phyloP scores from a whole-genome alignment of 1,140 invertebrate species.

The Mycetomoellerius zeteki region DNA sequence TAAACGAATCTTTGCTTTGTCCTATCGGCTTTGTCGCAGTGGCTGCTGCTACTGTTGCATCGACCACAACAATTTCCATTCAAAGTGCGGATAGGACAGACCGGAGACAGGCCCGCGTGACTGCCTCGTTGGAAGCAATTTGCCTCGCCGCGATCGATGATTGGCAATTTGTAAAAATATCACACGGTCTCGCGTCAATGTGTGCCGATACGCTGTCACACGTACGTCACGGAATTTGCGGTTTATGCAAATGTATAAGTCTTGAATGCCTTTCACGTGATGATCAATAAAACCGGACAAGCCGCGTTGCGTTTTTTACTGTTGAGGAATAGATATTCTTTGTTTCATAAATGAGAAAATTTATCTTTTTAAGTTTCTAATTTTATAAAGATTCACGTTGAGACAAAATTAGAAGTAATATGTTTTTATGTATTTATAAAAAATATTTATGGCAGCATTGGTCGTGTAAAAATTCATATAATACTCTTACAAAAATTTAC shows the following conservation, averaged over 20 bases:
- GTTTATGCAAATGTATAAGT: constrained; percentile 64
- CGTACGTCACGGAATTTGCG: constrained; percentile 68
- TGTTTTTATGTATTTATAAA: neutral
- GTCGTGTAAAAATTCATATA: neutral
- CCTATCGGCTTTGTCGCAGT: neutral
- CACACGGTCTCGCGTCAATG: constrained; percentile 68
- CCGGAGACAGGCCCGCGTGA: constrained; percentile 33
- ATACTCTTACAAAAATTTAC: constrained; percentile 1
- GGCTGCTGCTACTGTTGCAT: neutral
- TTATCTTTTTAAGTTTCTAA: neutral
- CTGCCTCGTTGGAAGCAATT: constrained; percentile 76
- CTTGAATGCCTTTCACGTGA: constrained; percentile 9
- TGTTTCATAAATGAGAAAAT: neutral
- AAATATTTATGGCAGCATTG: neutral
- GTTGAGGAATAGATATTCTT: neutral
- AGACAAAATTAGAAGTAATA: neutral
- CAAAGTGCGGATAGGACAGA: constrained; percentile 64
- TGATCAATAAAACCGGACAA: constrained; percentile 21
- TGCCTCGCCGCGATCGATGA: constrained; percentile 77
- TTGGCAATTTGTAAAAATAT: constrained; percentile 84
- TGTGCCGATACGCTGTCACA: constrained; percentile 62
- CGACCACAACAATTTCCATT: constrained; percentile 57
- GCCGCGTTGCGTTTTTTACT: neutral
- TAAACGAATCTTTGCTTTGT: constrained; percentile 47
- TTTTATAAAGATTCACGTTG: neutral